Base-by-base conservation (phyloP, 2,888 invertebrate genomes). In the Aphidius colemani region DNA sequence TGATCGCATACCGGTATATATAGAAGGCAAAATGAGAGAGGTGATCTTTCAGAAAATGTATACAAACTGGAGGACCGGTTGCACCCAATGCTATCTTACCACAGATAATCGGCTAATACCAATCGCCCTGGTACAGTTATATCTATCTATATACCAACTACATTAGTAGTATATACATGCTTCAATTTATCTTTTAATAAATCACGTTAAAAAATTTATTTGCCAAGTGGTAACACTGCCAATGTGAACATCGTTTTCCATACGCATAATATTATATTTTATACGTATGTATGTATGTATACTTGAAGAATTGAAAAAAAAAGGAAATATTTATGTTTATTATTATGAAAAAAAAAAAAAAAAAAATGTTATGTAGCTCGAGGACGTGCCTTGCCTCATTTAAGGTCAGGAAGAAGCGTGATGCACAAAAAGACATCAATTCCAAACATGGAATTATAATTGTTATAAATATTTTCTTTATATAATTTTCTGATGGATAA, bases 11-110 rank as follows among this genome's bases (percentile, higher is more conserved):
- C 60, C 51, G 63, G 45, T 61, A 51, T 63, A 65, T 59, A 49
- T 53, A 44, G 18, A 60, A 45, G 44, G 44, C 18, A 44, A 9
- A 9, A 44, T 18, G 55, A 11, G 18, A 43, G 13, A 30, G 44
- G 43, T 57, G 30, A 30, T 30, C 30, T 30, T 30, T 30, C 30
- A 30, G 5, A n/a, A 7, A 51, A 39, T 53, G 13, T 61, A 46
- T 48, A 66, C 53, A 55, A 64, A 58, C 67, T 68, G 71, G 67
- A 73, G 73, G 76, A 77, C 76, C 75, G 73, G 78, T 75, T 78
- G 74, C 70, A 71, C 69, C 57, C 70, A 71, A 74, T 72, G 71
- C 67, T 69, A 66, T 67, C 63, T 68, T 60, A 57, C 59, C 64
- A 61, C 64, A 65, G 67, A 69, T 69, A 68, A 70, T 69, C 69